Evolutionary conservation across 1,140 invertebrate species (phyloP).

Genomic region (Vanessa tameamea): DNA sequence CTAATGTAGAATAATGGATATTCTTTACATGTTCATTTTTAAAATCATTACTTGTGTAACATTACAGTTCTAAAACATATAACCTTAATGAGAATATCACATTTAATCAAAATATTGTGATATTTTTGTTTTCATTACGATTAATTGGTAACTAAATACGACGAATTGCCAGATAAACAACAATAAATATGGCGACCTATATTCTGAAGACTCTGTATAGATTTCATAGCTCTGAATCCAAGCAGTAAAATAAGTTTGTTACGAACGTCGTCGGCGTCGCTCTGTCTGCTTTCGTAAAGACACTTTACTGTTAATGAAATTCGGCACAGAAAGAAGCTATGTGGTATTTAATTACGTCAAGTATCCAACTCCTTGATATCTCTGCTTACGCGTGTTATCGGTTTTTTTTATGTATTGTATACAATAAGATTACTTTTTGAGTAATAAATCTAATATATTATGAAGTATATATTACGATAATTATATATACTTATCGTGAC

Average conservation of each 20-base stretch:
- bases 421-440: constrained; percentile 7
- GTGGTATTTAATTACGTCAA: constrained; percentile 28
- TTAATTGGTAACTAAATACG: neutral
- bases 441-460: constrained; percentile 7
- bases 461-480: neutral
- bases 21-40: too few species aligned
- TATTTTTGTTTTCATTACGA: too few species aligned
- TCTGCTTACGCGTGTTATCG: constrained; percentile 2
- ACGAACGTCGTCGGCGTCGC: constrained; percentile 47
- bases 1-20: too few species aligned
- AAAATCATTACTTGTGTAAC: too few species aligned
- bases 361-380: constrained; percentile 16
- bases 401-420: constrained; percentile 6
- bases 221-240: constrained; percentile 21
- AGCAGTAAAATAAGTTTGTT: constrained; percentile 38
- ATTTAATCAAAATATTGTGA: too few species aligned
- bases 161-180: constrained; percentile 18
- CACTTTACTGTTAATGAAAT: constrained; percentile 40
- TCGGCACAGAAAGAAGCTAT: constrained; percentile 34
- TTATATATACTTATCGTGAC: neutral
- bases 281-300: constrained; percentile 47
- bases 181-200: neutral
- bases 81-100: too few species aligned
- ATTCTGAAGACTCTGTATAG: constrained; percentile 26
- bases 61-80: too few species aligned